A percentile compares a stretch with the other conserved stretches of the same genome.
Evolutionary conservation across 2,797 vertebrate species (phyloP).

Genomic region (Enteromius thamalakanensis): DNA sequence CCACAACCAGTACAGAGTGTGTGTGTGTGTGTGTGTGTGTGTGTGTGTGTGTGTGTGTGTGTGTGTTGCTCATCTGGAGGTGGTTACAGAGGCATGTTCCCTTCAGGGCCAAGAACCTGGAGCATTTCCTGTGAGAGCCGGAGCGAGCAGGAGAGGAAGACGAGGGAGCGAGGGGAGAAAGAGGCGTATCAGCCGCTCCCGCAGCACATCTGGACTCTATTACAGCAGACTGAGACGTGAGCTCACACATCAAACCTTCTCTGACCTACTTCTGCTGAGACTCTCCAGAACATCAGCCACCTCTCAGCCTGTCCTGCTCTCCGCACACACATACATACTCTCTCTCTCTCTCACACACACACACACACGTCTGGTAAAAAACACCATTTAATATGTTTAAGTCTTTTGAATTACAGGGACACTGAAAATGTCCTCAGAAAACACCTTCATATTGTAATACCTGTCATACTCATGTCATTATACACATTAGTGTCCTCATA

Average conservation of each 20-base stretch:
- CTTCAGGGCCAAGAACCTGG: slow-evolving; percentile 74
- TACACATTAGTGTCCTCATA: no score
- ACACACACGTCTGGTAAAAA: not conserved
- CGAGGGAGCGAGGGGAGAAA: not conserved
- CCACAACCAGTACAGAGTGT: not conserved
- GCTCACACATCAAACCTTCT: not conserved
- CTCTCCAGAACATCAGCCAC: not conserved
- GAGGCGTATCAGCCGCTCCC: slow-evolving; percentile 2
- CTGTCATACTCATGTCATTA: no score
- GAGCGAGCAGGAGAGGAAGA: slow-evolving; percentile 26
- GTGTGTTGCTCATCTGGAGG: slow-evolving; percentile 72
- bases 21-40: slow-evolving; percentile 41
- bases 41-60: slow-evolving; percentile 24
- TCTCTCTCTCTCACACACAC: not conserved
- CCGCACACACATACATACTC: not conserved
- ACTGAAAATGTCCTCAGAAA: no score
- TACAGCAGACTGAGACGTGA: slow-evolving; percentile 1
- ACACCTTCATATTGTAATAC: no score
- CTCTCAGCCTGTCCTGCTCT: not conserved
- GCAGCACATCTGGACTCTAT: slow-evolving; percentile 26
- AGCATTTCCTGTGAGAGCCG: slow-evolving; percentile 73
- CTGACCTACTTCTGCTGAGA: slow-evolving; percentile 23
- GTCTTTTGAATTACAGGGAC: no score
- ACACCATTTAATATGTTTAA: no score
- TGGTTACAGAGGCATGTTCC: slow-evolving; percentile 73